Evolutionary conservation across 2,797 vertebrate genomes (phyloP).

Genomic region (Scomberomorus guttatus): DNA sequence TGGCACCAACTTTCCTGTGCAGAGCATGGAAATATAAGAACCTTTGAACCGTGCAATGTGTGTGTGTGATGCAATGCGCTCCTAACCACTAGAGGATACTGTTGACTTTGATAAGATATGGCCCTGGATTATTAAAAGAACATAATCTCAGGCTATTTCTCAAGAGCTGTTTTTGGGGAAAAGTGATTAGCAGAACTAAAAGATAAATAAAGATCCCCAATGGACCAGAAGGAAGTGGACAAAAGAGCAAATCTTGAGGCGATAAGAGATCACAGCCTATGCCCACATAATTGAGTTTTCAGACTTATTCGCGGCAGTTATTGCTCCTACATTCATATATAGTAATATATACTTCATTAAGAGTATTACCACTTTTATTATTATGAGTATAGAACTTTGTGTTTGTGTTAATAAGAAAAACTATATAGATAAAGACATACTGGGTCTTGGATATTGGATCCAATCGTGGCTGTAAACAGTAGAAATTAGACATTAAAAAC

Average conservation of each 20-base stretch:
- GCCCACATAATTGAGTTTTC: not conserved
- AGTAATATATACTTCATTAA: not conserved
- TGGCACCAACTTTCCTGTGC: not conserved
- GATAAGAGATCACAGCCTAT: not conserved
- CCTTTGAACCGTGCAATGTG: not conserved
- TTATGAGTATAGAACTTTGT: not conserved
- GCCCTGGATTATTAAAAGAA: not conserved
- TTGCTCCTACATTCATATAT: not conserved
- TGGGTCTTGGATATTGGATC: not conserved
- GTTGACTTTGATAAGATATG: constrained; percentile 67
- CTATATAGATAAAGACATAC: not conserved
- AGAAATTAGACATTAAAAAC: not conserved
- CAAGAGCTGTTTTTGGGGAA: constrained; percentile 8
- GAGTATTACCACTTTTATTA: not conserved
- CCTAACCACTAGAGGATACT: constrained; percentile 81
- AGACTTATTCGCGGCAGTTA: not conserved
- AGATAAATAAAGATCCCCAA: not conserved
- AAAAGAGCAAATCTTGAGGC: not conserved
- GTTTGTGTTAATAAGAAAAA: constrained; percentile 9
- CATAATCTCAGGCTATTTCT: constrained; percentile 15
- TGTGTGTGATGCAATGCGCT: constrained; percentile 15
- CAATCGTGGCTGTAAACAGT: not conserved
- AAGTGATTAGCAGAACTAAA: not conserved
- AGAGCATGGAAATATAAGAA: not conserved
- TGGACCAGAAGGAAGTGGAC: not conserved